phyloP scores from a whole-genome alignment of 2,888 invertebrate species.

The Chymomyza caudatula region DNA sequence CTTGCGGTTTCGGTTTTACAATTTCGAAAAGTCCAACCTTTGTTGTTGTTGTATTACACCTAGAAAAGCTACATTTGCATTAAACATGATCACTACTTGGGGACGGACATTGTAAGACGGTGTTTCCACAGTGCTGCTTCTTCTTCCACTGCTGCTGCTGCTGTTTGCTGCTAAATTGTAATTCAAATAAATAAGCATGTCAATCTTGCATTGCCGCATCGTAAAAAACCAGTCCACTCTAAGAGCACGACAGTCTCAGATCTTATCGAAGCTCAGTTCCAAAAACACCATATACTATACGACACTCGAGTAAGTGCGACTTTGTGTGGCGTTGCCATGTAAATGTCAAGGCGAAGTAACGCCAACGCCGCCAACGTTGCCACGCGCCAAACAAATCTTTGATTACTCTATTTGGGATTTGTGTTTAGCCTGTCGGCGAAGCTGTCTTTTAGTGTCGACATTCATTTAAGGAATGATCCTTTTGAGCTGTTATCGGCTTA shows the following conservation, averaged over 20 bases:
- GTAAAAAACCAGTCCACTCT: conserved; percentile 12
- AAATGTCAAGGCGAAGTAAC: background rate
- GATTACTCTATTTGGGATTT: background rate
- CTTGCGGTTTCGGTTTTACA: background rate
- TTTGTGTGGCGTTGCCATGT: background rate
- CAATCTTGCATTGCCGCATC: conserved; percentile 7
- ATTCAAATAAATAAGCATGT: conserved; percentile 15
- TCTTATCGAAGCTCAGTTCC: background rate
- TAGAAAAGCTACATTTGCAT: too few species aligned
- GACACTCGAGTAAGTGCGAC: background rate
- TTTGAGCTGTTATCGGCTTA: background rate
- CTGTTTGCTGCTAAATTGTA: conserved; percentile 7
- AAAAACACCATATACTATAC: background rate
- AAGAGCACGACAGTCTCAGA: background rate
- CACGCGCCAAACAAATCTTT: background rate
- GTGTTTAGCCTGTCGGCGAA: background rate
- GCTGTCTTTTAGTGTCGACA: background rate
- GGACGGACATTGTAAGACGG: background rate
- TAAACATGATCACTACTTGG: background rate
- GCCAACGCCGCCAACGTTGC: background rate
- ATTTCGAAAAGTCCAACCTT: too few species aligned
- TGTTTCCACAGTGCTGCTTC: too few species aligned
- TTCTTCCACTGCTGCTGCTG: background rate
- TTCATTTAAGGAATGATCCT: background rate
- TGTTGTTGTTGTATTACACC: too few species aligned